Evolutionary conservation across 1,140 invertebrate genomes (phyloP), one percentile per base, ranked within the genome.

Genomic region (Bombus superbus): DNA sequence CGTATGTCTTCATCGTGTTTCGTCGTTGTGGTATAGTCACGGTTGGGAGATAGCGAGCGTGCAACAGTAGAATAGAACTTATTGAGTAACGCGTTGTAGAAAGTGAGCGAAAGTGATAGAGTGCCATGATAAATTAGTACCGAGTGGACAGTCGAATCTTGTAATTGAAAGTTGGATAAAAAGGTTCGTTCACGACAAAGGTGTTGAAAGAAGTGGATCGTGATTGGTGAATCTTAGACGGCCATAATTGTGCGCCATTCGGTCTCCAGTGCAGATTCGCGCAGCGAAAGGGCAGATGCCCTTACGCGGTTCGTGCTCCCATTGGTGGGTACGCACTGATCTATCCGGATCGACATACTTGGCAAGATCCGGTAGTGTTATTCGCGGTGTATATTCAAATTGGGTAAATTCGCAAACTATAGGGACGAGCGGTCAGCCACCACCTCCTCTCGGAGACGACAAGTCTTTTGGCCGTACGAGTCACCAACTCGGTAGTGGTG

Each of bases 221-320:
- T 57, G 47, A 86, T 83, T 69, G 74, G 73, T 81, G 81, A 64
- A 77, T 72, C 57, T 47, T 73, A 47, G 81, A 86, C 73, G 81
- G 85, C 85, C 85, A 84, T 86, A 83, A 83, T 69, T 83, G 85
- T 86, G 79, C 79, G 85, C 64, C 85, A 83, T 83, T 86, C 74
- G 74, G 72, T 84, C 44, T 72, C 11, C 68, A 68, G 42, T 72
- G 74, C 74, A 18, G 66, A 83, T 86, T 59, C 66, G 68, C 73
- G 73, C 35, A 74, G 59, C 76, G 85, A 81, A 82, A 71, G 74
- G 80, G 87, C 82, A 87, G 86, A 90, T 90, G 87, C 85, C 78
- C 78, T 78, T 76, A 66, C 84, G 81, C 81, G 87, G 78, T 68
- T 80, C 77, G 68, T 62, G 66, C 59, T 83, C 80, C 42, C 62